phyloP scores from a whole-genome alignment of 92 coral and sea anemone species.

The Actinostola sp. region DNA sequence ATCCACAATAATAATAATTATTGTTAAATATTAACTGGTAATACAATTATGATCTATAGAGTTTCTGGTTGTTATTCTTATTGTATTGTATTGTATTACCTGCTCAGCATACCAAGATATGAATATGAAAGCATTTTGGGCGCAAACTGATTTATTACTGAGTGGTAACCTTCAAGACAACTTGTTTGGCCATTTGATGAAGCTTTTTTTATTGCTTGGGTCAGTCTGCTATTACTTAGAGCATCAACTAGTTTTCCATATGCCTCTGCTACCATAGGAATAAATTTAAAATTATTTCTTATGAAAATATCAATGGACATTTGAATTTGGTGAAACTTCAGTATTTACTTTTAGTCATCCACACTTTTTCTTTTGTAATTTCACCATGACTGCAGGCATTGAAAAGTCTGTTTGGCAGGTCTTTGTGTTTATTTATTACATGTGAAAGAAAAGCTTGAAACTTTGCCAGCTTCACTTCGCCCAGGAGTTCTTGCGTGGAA shows the following conservation, averaged over 20 bases:
- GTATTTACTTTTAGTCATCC: slow-evolving; percentile 1
- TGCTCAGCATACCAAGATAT: slow-evolving; percentile 27
- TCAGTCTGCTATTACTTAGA: slow-evolving; percentile 17
- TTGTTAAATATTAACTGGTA: too few species aligned
- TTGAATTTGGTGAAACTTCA: neutral
- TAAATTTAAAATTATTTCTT: too few species aligned
- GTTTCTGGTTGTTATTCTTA: too few species aligned
- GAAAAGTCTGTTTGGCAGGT: slow-evolving; percentile 35
- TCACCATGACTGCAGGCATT: slow-evolving; percentile 37
- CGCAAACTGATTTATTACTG: too few species aligned
- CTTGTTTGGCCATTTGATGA: slow-evolving; percentile 37
- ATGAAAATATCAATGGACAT: neutral
- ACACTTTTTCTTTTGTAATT: slow-evolving; percentile 5
- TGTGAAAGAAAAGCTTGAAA: slow-evolving; percentile 49
- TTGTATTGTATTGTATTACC: too few species aligned
- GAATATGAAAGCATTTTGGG: slow-evolving; percentile 5
- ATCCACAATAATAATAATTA: too few species aligned
- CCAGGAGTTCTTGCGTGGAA: slow-evolving; percentile 31
- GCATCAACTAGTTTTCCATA: slow-evolving; percentile 30
- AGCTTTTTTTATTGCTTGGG: slow-evolving; percentile 36
- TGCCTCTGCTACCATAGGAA: slow-evolving; percentile 45
- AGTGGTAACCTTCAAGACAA: slow-evolving; percentile 27
- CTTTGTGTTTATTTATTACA: slow-evolving; percentile 41
- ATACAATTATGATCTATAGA: too few species aligned
- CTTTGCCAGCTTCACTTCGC: slow-evolving; percentile 53